Percentiles rank a stretch among this genome's conserved stretches.
These are phyloP conservation scores for Ommatoiulus sabulosus DNA, from an alignment of 2,888 invertebrate genomes.

Conservation along the genomic window DNA sequence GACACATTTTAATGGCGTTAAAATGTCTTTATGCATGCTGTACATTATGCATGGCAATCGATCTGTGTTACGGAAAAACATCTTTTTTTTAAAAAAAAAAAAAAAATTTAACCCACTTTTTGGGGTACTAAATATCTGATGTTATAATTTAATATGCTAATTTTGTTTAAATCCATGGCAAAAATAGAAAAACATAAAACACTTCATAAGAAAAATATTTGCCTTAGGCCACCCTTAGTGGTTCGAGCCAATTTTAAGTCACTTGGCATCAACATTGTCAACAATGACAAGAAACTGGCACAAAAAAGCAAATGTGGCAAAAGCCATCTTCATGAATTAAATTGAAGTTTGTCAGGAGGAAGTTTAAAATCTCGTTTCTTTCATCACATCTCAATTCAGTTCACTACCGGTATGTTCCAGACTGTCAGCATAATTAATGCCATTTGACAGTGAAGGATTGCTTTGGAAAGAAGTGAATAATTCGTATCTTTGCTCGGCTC, in stretches of 20 bases:
- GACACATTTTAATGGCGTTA: too few relatives aligned
- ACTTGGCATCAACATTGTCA: neutral
- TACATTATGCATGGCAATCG: too few relatives aligned
- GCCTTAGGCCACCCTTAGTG: neutral
- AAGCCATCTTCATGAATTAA: constrained; percentile 30
- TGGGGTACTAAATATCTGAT: too few relatives aligned
- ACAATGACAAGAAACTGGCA: neutral
- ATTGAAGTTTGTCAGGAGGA: constrained; percentile 8
- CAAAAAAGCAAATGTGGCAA: constrained; percentile 16
- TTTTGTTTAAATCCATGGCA: neutral
- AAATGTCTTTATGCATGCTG: too few relatives aligned
- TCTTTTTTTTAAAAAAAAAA: too few relatives aligned
- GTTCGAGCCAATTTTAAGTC: neutral
- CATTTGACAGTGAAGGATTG: neutral
- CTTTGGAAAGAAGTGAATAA: neutral
- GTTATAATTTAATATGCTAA: too few relatives aligned
- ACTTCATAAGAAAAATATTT: neutral
- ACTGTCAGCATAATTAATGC: constrained; percentile 22
- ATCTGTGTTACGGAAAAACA: too few relatives aligned
- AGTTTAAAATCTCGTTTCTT: neutral
- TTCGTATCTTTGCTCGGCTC: neutral
- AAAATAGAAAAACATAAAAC: neutral
- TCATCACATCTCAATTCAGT: constrained; percentile 21
- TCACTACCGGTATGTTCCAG: neutral
- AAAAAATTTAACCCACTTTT: too few relatives aligned